Percentiles rank a stretch among this genome's conserved stretches.
Conservation (phyloP, 2,797 vertebrate genomes). For the Ctenopoma multispine region DNA sequence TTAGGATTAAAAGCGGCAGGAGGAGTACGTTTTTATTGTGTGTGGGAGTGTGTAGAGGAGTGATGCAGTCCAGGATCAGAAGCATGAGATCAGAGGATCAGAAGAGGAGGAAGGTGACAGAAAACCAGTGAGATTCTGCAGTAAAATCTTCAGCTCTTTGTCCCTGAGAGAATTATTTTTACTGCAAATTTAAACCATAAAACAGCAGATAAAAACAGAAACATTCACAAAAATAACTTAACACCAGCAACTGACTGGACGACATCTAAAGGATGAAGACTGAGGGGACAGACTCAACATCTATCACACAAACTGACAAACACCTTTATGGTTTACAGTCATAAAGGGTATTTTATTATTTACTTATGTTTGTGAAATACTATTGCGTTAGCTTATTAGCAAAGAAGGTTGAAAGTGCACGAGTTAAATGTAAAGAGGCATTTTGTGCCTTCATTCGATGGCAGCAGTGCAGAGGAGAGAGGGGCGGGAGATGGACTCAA, state of each 20-base stretch:
- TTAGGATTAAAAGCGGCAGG: slow-evolving; percentile 40
- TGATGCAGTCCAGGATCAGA: slow-evolving; percentile 63
- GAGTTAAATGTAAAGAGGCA: neutral
- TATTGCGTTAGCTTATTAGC: slow-evolving; percentile 10
- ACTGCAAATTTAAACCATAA: slow-evolving; percentile 22
- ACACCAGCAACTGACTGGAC: slow-evolving; percentile 57
- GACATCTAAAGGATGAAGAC: slow-evolving; percentile 58
- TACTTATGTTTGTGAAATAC: neutral
- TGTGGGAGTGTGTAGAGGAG: slow-evolving; percentile 32
- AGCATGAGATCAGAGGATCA: slow-evolving; percentile 42
- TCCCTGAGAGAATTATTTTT: slow-evolving; percentile 1
- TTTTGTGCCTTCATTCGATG: too few relatives aligned
- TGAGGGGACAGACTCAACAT: slow-evolving; percentile 49
- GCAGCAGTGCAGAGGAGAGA: too few relatives aligned
- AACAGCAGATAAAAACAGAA: neutral
- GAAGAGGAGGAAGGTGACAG: slow-evolving; percentile 35
- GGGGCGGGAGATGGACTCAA: too few relatives aligned
- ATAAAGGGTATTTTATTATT: neutral
- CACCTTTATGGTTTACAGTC: slow-evolving; percentile 33
- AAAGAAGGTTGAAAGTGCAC: neutral
- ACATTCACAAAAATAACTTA: slow-evolving; percentile 27
- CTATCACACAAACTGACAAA: slow-evolving; percentile 58
- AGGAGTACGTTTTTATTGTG: slow-evolving; percentile 34
- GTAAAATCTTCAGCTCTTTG: neutral
- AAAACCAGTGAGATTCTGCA: slow-evolving; percentile 45